Base-by-base conservation (phyloP, 1,140 invertebrate species). In the Hetaerina americana region DNA sequence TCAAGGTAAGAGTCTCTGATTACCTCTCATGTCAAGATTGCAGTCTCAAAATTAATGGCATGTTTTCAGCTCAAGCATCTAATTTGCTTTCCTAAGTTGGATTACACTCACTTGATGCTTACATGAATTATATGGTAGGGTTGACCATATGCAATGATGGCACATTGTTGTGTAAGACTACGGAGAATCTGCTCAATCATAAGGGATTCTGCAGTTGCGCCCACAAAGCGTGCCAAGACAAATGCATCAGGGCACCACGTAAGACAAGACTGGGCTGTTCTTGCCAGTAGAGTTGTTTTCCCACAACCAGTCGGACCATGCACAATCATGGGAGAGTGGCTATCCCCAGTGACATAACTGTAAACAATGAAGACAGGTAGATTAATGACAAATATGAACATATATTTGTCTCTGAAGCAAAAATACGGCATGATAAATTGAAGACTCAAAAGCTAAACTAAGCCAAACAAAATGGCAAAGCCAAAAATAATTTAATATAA, bases 261-360 rank as follows among this genome's bases (percentile, higher is more conserved):
- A 77, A 85, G 86, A 78, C 82, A 87, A 74, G 83, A 85, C 73
- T 88, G 85, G 27, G 87, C 86, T 5, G 89, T 85, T 75, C 90
- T 85, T 1, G 90, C 89, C 6, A 92, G 81, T 5, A 94, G 80
- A 5, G 90, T 89, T 1, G 89, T 91, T 80, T 94, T 94, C 0
- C 93, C 93, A 80, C 89, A 90, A 24, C 92, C 93, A 12, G 86
- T 83, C 28, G 87, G 85, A 0, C 92, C 93, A 73, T 90, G 86
- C n/a, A 95, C 78, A 15, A 93, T 84, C 69, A 94, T 80, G 0
- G 91, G 91, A 40, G 76, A 71, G 6, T 73, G 75, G n/a, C 80
- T 84, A 40, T 84, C 84, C 49, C 87, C 85, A 0, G 82, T 83
- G 6, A 92, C 81, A 76, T 93, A 92, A n/a, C 87, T 88, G 77